Base-by-base conservation (phyloP, 2,888 invertebrate species). In the Drosophila mettleri region DNA sequence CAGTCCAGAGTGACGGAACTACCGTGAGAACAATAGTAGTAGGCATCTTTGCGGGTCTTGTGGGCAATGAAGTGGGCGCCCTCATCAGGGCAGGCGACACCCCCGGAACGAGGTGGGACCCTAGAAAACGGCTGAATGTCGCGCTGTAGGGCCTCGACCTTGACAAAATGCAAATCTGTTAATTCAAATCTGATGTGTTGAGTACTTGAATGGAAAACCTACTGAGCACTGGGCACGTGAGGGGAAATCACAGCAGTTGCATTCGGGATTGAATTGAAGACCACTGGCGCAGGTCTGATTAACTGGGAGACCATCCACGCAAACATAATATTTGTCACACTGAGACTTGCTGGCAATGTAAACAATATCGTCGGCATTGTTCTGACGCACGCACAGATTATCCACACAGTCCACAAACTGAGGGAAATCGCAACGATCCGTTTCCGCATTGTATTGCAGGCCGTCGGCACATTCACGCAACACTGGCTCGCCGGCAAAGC, bases 361-460 rank as follows among this genome's bases (percentile, higher is more conserved):
- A 16, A 80, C 79, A 52, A 91, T 89, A 45, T 83, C 57, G 0
- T 55, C 10, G 12, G 80, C 77, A 67, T 90, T 70, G 77, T 90
- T 90, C 31, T 86, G 59, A 8, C 83, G 75, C 16, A 78, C 74
- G 45, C 91, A 91, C 36, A 90, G 54, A 62, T 91, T 88, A 18
- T 88, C 84, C 33, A 80, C 83, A 61, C 91, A 91, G 67, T 92
- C 91, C 8, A 92, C 92, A 65, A 78, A 85, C 49, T 88, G 80
- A 0, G 91, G 84, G 51, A 61, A 90, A 69, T 91, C 92, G 53
- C 91, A 91, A 36, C 91, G 91, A 81, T 89, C 88, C 3, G 89
- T 91, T 14, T 69, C 60, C 6, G 75, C 51, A 67, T 91, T 92
- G 57, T 88, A 91, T 34, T 91, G 92, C 9, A 91, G 73, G 3